These are phyloP conservation scores for Ciconia boyciana DNA, from an alignment of 2,113 vertebrate genomes.

Conservation along the genomic window DNA sequence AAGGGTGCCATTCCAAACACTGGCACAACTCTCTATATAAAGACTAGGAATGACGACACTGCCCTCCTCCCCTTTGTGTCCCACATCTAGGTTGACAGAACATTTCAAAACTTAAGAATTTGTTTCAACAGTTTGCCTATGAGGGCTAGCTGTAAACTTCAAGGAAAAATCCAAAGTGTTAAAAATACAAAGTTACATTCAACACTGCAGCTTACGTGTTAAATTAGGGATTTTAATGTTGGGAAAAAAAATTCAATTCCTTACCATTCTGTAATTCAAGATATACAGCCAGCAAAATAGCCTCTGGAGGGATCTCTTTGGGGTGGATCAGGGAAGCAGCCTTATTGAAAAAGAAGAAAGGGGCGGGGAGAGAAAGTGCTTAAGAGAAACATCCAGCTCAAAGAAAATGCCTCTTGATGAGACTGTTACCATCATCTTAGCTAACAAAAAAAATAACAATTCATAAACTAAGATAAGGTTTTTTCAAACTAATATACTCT, in stretches of 20 bases:
- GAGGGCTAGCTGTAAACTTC: not conserved
- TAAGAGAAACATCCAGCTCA: not conserved
- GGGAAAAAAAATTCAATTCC: not conserved
- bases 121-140: not conserved
- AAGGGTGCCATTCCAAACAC: not conserved
- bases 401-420: not conserved
- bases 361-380: not conserved
- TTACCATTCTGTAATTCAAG: conserved; percentile 95
- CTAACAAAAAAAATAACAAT: not conserved
- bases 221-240: not conserved
- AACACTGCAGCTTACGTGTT: not conserved
- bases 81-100: not conserved
- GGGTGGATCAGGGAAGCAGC: conserved; percentile 93
- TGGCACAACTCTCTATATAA: not conserved
- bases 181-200: not conserved
- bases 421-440: not conserved
- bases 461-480: not conserved
- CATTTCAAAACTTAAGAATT: not conserved
- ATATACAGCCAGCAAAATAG: conserved; percentile 94
- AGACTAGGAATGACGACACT: not conserved
- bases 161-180: not conserved
- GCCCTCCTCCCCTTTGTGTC: not conserved
- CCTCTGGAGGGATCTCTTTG: conserved; percentile 96
- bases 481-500: not conserved
- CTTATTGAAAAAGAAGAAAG: conserved; percentile 66